Conservation (phyloP, 2,888 invertebrate species). For the Orchestes rusci region DNA sequence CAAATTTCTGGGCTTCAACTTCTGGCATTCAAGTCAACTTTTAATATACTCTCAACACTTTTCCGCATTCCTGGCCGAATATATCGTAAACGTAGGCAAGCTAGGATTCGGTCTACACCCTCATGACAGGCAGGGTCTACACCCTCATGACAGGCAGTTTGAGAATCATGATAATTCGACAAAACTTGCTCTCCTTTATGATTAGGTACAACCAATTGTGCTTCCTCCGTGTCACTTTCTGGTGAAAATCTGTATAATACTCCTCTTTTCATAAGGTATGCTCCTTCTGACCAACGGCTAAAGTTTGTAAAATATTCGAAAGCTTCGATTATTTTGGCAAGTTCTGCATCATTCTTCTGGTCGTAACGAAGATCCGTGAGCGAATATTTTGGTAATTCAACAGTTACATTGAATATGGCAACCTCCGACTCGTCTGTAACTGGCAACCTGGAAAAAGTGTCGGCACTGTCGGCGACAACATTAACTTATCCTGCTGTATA, state of each 20-base stretch:
- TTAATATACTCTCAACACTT: no score
- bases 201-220: constrained; percentile 30
- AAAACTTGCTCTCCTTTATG: no score
- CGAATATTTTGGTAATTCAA: constrained; percentile 1
- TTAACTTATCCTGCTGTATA: constrained; percentile 19
- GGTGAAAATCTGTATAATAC: constrained; percentile 23
- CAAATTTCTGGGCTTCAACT: no score
- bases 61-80: no score
- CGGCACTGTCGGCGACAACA: constrained; percentile 16
- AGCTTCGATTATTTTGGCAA: background rate
- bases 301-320: background rate
- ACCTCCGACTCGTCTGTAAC: background rate
- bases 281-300: constrained; percentile 23
- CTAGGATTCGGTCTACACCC: no score
- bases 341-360: background rate
- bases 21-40: no score
- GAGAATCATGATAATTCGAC: no score
- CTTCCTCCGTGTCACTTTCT: constrained; percentile 26
- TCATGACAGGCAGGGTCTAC: no score
- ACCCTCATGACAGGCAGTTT: no score
- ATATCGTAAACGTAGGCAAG: no score
- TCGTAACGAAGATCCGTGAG: background rate
- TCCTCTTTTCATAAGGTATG: constrained; percentile 27
- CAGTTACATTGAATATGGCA: background rate
- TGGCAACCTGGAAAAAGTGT: constrained; percentile 13